Percentiles rank a stretch among this genome's conserved stretches.
These are phyloP conservation scores for Synergus itoensis DNA, from an alignment of 2,888 invertebrate genomes.

Conservation along the genomic window DNA sequence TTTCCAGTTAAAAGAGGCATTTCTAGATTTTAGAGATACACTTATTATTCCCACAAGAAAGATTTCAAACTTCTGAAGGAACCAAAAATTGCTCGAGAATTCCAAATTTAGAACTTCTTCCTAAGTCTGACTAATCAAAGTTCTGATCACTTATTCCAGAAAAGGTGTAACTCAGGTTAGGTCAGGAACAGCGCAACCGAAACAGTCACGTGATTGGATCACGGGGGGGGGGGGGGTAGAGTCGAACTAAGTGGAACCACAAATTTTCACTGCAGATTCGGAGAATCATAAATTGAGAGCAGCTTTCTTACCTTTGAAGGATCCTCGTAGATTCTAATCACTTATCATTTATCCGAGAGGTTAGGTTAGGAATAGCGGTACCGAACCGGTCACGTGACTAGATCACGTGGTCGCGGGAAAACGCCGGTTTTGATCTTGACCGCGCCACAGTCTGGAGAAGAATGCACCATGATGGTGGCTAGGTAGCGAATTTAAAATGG, in stretches of 20 bases:
- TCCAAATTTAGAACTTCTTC: background rate
- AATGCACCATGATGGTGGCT: constrained; percentile 60
- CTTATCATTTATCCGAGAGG: background rate
- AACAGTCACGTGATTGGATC: constrained; percentile 48
- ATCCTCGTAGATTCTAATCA: background rate
- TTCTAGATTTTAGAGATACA: too few relatives aligned
- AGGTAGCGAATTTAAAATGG: constrained; percentile 65
- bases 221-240: background rate
- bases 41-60: too few relatives aligned
- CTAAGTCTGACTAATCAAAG: background rate
- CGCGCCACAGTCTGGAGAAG: constrained; percentile 62
- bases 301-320: background rate
- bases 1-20: too few relatives aligned
- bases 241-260: too few relatives aligned
- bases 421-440: constrained; percentile 55
- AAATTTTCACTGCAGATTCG: too few relatives aligned
- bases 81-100: too few relatives aligned
- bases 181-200: background rate
- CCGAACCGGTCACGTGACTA: constrained; percentile 46
- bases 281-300: background rate
- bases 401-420: constrained; percentile 46
- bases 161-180: background rate
- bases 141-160: too few relatives aligned
- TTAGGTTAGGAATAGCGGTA: background rate
- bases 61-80: too few relatives aligned